A percentile compares a stretch with the other conserved stretches of the same genome.
These are phyloP conservation scores for Dufourea novaeangliae DNA, from an alignment of 1,140 invertebrate species.

Conservation along the genomic window DNA sequence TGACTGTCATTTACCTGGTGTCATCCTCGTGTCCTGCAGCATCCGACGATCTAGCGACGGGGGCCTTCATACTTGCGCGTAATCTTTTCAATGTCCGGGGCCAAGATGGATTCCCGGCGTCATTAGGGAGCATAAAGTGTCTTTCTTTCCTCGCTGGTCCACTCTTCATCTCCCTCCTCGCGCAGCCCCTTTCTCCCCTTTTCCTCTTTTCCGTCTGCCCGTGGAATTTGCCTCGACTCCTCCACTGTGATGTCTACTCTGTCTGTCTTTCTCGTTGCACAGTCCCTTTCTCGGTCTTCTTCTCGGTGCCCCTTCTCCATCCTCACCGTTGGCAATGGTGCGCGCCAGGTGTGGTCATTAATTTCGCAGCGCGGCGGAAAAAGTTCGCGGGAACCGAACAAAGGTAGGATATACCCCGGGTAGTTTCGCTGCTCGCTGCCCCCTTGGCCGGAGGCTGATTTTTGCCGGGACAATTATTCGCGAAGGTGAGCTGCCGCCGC, in stretches of 20 bases:
- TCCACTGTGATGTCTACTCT: constrained; percentile 10
- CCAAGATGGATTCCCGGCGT: constrained; percentile 60
- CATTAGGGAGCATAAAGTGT: constrained; percentile 59
- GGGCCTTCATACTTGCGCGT: constrained; percentile 38
- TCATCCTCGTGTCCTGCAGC: constrained; percentile 50
- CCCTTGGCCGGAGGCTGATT: constrained; percentile 20
- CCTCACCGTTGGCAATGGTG: constrained; percentile 25
- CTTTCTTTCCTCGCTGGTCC: constrained; percentile 39
- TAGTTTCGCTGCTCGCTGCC: neutral
- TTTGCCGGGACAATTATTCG: constrained; percentile 49
- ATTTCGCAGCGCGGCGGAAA: constrained; percentile 56
- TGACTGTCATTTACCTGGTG: constrained; percentile 67
- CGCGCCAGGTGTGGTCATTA: constrained; percentile 65
- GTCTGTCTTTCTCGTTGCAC: constrained; percentile 16
- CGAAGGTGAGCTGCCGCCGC: constrained; percentile 26
- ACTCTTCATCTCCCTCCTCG: neutral
- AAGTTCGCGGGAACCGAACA: constrained; percentile 42
- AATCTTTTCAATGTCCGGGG: constrained; percentile 56
- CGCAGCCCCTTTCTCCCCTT: neutral
- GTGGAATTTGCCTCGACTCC: constrained; percentile 54
- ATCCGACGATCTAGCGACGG: constrained; percentile 44
- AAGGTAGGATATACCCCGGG: constrained; percentile 52
- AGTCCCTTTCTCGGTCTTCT: neutral
- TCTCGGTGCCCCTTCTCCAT: constrained; percentile 5
- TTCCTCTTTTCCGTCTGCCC: constrained; percentile 47